Base-by-base conservation (phyloP, 2,113 vertebrate species). In the Thinocorus orbignyianus region DNA sequence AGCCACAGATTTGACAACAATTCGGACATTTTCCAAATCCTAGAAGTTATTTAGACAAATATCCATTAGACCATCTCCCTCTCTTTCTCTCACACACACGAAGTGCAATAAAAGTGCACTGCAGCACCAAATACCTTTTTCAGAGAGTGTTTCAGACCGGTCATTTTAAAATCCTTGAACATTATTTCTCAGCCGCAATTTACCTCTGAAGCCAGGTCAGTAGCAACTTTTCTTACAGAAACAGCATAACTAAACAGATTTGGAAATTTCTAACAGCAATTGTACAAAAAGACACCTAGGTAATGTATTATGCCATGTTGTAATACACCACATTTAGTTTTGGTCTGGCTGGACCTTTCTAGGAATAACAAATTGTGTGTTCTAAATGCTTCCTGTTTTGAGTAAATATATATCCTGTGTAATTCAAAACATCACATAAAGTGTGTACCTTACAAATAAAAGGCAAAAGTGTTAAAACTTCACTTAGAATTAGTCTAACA, bases 281-380 rank as follows among this genome's bases (percentile, higher is more conserved):
- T 2, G 10, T 41, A 65, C 22, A 24, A 70, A 81, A 81, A 58
- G 13, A 11, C 10, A 49, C 57, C 48, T 58, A 61, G 31, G 70
- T 70, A 70, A 52, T 30, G 2, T 33, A 31, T 51, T 31, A 28
- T 2, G 1, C 20, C 11, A 4, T 5, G 2, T 4, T 35, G 13
- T 31, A 46, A 46, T 46, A 46, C 18, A 46, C 44, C 44, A 46
- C 19, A 18, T 60, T 37, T 28, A 42, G 42, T n/a, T 85, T 57
- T 23, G 74, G 16, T 39, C 48, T 37, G 14, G 14, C 7, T 78
- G 33, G 24, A 10, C 48, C 24, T 70, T 73, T 55, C n/a, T 15
- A 69, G 11, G 17, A 18, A 15, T 65, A 61, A 17, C 22, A 86
- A 35, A 76, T 35, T 25, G 7, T 5, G 23, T 54, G 4, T 33